A percentile compares a stretch with the other conserved stretches of the same genome.
These are phyloP conservation scores for Cettia cetti DNA, from an alignment of 2,113 vertebrate species.

Conservation along the genomic window DNA sequence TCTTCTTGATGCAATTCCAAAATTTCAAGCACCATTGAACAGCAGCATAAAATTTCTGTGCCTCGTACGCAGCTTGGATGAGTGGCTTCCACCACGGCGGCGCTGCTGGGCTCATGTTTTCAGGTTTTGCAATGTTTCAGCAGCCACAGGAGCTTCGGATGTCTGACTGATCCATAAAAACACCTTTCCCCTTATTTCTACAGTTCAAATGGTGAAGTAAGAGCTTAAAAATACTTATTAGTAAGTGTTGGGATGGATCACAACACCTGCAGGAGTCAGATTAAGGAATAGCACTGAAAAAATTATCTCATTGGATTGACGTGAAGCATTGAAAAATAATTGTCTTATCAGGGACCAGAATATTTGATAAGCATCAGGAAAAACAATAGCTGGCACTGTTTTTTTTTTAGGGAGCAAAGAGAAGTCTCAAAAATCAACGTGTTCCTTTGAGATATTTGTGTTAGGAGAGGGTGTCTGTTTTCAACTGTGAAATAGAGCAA, in stretches of 20 bases:
- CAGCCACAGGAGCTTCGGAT: fast-evolving
- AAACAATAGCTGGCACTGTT: background rate
- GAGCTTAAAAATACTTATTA: background rate
- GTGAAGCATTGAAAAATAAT: background rate
- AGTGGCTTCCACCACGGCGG: background rate
- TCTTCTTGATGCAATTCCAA: background rate
- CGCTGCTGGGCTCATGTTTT: fast-evolving
- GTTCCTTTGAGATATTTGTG: background rate
- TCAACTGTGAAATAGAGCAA: background rate
- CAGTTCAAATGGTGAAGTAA: background rate
- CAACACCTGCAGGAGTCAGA: background rate
- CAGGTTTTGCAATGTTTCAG: background rate
- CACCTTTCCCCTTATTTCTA: background rate
- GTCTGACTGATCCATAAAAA: background rate
- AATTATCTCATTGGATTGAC: background rate
- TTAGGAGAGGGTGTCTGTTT: background rate
- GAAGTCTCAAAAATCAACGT: background rate
- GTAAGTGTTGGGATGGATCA: background rate
- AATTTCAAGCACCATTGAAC: background rate
- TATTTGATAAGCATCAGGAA: background rate
- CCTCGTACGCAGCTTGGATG: fast-evolving
- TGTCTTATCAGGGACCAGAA: background rate
- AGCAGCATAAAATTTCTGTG: background rate
- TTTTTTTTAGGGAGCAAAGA: background rate
- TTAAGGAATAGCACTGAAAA: fast-evolving